Percentiles rank a stretch among this genome's conserved stretches.
These are phyloP conservation scores for Salvelinus alpinus DNA, from an alignment of 2,113 vertebrate genomes.

Conservation along the genomic window DNA sequence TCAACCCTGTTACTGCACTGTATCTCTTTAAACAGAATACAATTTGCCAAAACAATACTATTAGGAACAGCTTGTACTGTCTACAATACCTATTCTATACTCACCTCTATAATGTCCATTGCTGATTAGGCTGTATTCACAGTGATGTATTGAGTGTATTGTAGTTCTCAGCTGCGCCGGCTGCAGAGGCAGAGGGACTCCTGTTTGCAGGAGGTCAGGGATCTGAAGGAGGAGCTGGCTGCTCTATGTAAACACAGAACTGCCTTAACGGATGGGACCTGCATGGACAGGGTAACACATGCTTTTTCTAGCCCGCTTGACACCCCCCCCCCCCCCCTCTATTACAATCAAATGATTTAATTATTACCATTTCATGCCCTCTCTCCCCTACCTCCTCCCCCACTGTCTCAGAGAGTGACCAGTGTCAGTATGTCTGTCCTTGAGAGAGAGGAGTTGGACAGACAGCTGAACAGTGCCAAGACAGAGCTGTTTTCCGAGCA, in stretches of 20 bases:
- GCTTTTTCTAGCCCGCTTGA: not conserved
- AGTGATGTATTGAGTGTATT: constrained; percentile 4
- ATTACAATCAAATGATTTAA: too few species aligned
- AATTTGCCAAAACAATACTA: not conserved
- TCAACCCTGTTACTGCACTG: not conserved
- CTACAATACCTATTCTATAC: not conserved
- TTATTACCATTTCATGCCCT: not conserved
- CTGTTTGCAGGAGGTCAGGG: constrained; percentile 22
- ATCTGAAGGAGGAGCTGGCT: constrained; percentile 47
- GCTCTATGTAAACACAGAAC: not conserved
- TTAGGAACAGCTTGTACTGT: not conserved
- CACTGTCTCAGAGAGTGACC: constrained; percentile 34
- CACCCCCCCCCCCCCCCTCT: too few species aligned
- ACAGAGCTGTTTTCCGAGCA: constrained; percentile 71
- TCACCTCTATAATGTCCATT: not conserved
- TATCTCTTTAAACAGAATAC: not conserved
- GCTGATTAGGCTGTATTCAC: not conserved
- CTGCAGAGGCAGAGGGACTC: constrained; percentile 57
- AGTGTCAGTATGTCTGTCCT: constrained; percentile 50
- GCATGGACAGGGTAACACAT: constrained; percentile 28
- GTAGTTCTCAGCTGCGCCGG: constrained; percentile 50
- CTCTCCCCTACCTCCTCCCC: not conserved
- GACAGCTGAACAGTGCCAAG: constrained; percentile 65
- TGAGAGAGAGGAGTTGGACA: constrained; percentile 73
- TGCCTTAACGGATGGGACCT: constrained; percentile 1